phyloP scores from a whole-genome alignment of 2,888 invertebrate genomes.

The Ormia ochracea region DNA sequence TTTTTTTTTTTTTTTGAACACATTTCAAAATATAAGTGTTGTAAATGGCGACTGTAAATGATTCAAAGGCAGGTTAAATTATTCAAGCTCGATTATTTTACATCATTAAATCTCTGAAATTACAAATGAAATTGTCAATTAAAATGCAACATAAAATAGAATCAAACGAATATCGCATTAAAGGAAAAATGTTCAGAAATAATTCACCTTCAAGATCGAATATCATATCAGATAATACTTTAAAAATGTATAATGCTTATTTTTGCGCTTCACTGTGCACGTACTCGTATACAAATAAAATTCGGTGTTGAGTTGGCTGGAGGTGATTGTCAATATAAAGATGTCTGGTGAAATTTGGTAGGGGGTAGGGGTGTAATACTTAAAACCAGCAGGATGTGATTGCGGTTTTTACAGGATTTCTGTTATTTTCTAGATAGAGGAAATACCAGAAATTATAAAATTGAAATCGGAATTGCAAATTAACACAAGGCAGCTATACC shows the following conservation, averaged over 20 bases:
- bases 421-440: conserved; percentile 36
- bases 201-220: too few relatives aligned
- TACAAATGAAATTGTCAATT: too few relatives aligned
- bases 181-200: too few relatives aligned
- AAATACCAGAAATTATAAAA: conserved; percentile 60
- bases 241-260: background rate
- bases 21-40: too few relatives aligned
- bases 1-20: too few relatives aligned
- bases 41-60: too few relatives aligned
- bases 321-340: conserved; percentile 14
- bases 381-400: conserved; percentile 58
- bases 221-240: too few relatives aligned
- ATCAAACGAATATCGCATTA: too few relatives aligned
- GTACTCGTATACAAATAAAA: background rate
- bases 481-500: conserved; percentile 65
- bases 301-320: background rate
- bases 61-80: too few relatives aligned
- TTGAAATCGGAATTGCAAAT: conserved; percentile 65
- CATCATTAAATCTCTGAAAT: too few relatives aligned
- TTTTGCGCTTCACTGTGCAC: background rate
- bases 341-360: background rate
- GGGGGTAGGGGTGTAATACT: conserved; percentile 2
- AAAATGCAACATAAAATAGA: too few relatives aligned
- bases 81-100: too few relatives aligned
- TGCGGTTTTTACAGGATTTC: conserved; percentile 61